phyloP scores from a whole-genome alignment of 2,113 vertebrate species.

The Labeo catla region DNA sequence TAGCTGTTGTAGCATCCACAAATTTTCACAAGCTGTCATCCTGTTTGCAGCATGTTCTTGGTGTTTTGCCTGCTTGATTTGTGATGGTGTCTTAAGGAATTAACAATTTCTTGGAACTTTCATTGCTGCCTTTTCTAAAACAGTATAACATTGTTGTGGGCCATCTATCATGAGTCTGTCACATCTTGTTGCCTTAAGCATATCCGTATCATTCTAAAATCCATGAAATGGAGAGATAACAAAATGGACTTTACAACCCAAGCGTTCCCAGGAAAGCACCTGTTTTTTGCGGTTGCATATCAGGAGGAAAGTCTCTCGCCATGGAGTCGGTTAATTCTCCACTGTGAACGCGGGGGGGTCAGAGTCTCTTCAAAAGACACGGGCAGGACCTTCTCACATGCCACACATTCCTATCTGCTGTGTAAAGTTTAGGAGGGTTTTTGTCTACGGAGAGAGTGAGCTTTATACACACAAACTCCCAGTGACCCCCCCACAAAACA shows the following conservation, averaged over 20 bases:
- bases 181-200: constrained; percentile 12
- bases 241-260: neutral
- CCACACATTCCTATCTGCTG: constrained; percentile 83
- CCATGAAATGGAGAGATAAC: neutral
- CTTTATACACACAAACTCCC: constrained; percentile 63
- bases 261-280: constrained; percentile 13
- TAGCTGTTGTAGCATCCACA: neutral
- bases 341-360: constrained; percentile 48
- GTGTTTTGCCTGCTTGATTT: neutral
- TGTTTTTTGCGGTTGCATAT: constrained; percentile 46
- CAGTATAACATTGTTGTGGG: neutral
- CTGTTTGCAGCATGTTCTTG: neutral
- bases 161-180: neutral
- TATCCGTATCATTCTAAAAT: constrained; percentile 1
- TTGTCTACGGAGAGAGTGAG: constrained; percentile 51
- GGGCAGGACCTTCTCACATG: constrained; percentile 73
- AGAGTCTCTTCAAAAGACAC: constrained; percentile 77
- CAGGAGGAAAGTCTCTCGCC: constrained; percentile 71
- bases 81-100: constrained; percentile 51
- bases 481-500: constrained; percentile 19
- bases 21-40: neutral
- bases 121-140: neutral
- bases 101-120: constrained; percentile 60
- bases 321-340: constrained; percentile 60
- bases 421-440: constrained; percentile 78